phyloP scores from a whole-genome alignment of 2,113 vertebrate species.

The Ariopsis seemanni region DNA sequence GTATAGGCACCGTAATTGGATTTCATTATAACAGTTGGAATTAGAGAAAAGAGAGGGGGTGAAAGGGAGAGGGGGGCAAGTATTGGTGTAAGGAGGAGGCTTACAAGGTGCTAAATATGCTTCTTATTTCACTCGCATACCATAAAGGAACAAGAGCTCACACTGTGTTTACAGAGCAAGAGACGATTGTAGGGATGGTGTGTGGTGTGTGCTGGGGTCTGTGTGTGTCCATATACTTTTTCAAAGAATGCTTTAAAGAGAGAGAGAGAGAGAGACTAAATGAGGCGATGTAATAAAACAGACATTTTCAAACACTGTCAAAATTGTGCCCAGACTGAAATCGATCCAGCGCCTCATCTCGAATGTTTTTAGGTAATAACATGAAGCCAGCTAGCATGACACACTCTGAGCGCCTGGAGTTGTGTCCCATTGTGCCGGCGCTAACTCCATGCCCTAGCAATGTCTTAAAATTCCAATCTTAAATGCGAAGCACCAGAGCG shows the following conservation, averaged over 20 bases:
- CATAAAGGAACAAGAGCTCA: not conserved
- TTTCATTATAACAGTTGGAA: slow-evolving; percentile 63
- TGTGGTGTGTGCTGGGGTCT: slow-evolving; percentile 11
- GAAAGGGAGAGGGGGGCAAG: slow-evolving; percentile 38
- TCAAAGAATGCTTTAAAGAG: not conserved
- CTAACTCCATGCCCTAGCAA: not conserved
- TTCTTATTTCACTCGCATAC: slow-evolving; percentile 25
- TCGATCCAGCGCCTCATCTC: not conserved
- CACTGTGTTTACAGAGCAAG: not conserved
- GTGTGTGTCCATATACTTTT: slow-evolving; percentile 6
- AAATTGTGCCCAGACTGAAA: not conserved
- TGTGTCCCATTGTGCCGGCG: not conserved
- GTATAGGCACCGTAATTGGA: slow-evolving; percentile 64
- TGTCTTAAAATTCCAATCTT: not conserved
- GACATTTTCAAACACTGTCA: slow-evolving; percentile 17
- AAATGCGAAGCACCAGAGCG: slow-evolving; percentile 14
- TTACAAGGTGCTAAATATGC: slow-evolving; percentile 38
- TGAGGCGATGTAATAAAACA: slow-evolving; percentile 41
- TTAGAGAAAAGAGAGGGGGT: not conserved
- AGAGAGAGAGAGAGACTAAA: not conserved
- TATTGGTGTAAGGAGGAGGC: slow-evolving; percentile 30
- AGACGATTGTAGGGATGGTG: not conserved
- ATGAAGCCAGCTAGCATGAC: not conserved
- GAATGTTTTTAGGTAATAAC: not conserved
- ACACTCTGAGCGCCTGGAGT: not conserved